Evolutionary conservation across 2,797 vertebrate genomes (phyloP).

Genomic region (Lates japonicus): DNA sequence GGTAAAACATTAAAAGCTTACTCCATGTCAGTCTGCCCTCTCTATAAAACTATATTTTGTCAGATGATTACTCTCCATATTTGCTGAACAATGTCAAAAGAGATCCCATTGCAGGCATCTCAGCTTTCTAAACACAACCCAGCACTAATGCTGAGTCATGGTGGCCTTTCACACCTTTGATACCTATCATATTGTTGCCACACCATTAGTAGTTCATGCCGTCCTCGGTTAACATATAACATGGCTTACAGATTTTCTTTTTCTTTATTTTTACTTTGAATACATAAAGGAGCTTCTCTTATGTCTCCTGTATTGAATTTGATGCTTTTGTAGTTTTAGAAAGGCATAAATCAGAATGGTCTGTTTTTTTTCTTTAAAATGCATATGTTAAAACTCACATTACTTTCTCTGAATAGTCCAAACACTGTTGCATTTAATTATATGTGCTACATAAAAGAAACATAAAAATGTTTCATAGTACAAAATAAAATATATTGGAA

Average conservation of each 20-base stretch:
- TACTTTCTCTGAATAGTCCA: neutral
- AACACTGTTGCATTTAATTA: neutral
- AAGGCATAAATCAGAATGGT: neutral
- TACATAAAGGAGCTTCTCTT: neutral
- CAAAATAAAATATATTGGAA: neutral
- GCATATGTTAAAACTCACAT: neutral
- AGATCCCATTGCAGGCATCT: neutral
- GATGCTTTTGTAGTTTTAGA: neutral
- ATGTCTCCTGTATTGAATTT: neutral
- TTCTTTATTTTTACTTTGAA: neutral
- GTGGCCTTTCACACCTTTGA: conserved; percentile 6
- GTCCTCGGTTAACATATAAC: neutral
- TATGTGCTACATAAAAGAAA: neutral
- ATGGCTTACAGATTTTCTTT: neutral
- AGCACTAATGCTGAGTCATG: conserved; percentile 38
- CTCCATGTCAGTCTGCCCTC: neutral
- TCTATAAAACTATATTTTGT: conserved; percentile 2
- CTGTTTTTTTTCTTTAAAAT: neutral
- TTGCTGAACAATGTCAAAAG: neutral
- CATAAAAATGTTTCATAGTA: neutral
- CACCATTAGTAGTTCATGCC: neutral
- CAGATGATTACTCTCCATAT: neutral
- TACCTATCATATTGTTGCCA: neutral
- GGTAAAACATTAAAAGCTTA: neutral
- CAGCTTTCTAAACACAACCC: neutral